These are phyloP conservation scores for Cynaeus angustus DNA, from an alignment of 2,888 invertebrate genomes.

Conservation along the genomic window DNA sequence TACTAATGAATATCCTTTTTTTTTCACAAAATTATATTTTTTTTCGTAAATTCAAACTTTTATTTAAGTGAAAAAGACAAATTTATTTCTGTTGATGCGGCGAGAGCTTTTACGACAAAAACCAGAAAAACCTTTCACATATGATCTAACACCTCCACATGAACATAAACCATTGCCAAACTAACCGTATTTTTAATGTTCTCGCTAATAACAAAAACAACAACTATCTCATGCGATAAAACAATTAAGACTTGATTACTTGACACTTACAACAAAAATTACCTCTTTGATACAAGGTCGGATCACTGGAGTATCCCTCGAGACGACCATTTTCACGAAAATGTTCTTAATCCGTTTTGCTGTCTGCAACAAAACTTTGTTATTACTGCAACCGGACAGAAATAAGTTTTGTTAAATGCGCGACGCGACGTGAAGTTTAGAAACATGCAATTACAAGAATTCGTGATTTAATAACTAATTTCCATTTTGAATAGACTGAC, in stretches of 20 bases:
- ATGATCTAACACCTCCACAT: too few relatives aligned
- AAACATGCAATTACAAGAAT: conserved; percentile 18
- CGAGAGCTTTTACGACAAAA: too few relatives aligned
- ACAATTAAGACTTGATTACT: conserved; percentile 37
- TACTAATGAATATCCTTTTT: too few relatives aligned
- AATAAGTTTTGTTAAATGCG: background rate
- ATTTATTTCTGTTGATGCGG: too few relatives aligned
- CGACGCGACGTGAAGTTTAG: background rate
- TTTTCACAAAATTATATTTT: too few relatives aligned
- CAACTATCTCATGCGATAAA: background rate
- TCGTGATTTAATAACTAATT: conserved; percentile 3
- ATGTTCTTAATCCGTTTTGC: too few relatives aligned
- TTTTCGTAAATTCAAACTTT: too few relatives aligned
- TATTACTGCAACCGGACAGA: conserved; percentile 1
- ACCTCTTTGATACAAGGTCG: conserved; percentile 64
- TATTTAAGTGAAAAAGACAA: too few relatives aligned
- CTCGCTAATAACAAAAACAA: too few relatives aligned
- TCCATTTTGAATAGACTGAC: conserved; percentile 4
- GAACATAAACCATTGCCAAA: too few relatives aligned
- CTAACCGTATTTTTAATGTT: too few relatives aligned
- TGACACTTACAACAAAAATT: conserved; percentile 62
- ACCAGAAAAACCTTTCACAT: too few relatives aligned
- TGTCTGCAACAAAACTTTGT: background rate
- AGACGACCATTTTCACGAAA: conserved; percentile 58
- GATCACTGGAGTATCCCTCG: conserved; percentile 55